phyloP scores from a whole-genome alignment of 2,888 invertebrate species.

The Lasioglossum calceatum region DNA sequence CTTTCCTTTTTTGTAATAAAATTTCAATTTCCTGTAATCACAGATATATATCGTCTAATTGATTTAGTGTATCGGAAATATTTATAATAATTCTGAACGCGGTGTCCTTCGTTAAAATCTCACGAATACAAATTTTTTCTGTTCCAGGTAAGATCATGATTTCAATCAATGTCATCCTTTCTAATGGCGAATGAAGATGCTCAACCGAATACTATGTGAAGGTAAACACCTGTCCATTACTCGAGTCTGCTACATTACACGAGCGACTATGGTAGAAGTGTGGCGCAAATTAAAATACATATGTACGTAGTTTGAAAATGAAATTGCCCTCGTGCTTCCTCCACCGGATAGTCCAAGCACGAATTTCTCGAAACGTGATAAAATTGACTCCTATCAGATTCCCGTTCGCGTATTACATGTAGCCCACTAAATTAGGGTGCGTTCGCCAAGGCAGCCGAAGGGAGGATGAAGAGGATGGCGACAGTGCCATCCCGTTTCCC shows the following conservation, averaged over 20 bases:
- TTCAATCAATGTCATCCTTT: background rate
- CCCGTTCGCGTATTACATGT: slow-evolving; percentile 25
- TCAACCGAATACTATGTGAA: background rate
- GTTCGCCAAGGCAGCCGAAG: slow-evolving; percentile 42
- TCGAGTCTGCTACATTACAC: background rate
- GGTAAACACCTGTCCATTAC: slow-evolving; percentile 17
- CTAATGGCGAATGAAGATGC: background rate
- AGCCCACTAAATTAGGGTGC: slow-evolving; percentile 43
- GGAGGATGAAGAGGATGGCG: slow-evolving; percentile 48
- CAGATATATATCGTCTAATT: too few species aligned
- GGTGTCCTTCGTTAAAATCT: background rate
- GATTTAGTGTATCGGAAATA: background rate
- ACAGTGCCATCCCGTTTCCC: slow-evolving; percentile 51
- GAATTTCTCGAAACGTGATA: slow-evolving; percentile 16
- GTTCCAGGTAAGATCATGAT: slow-evolving; percentile 77
- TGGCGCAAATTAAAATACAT: background rate
- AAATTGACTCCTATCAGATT: slow-evolving; percentile 10
- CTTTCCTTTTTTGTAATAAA: too few species aligned
- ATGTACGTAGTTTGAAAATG: background rate
- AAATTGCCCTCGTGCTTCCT: background rate
- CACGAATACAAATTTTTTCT: slow-evolving; percentile 57
- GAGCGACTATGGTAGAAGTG: background rate
- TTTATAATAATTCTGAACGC: background rate
- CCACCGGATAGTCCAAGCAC: background rate
- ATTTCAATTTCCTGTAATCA: too few species aligned